A percentile compares a stretch with the other conserved stretches of the same genome.
phyloP scores from a whole-genome alignment of 2,113 vertebrate species.

The Laterallus jamaicensis region DNA sequence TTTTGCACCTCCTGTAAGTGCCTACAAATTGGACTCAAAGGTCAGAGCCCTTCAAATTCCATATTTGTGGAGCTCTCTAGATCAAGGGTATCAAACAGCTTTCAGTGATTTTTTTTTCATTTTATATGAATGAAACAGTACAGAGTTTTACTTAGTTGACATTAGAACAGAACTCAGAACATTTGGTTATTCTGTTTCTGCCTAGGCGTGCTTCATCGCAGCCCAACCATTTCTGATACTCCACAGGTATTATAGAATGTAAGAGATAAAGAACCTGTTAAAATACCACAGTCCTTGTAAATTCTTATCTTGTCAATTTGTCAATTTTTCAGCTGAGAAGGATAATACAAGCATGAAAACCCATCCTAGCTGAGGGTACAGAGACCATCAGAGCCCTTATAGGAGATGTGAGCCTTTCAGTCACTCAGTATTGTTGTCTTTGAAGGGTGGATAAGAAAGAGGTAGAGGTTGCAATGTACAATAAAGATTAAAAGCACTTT shows the following conservation, averaged over 20 bases:
- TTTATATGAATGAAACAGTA: background rate
- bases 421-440: slow-evolving; percentile 37
- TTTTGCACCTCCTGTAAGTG: background rate
- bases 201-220: background rate
- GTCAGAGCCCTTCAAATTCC: background rate
- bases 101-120: background rate
- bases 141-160: background rate
- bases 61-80: background rate
- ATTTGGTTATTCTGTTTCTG: slow-evolving; percentile 26
- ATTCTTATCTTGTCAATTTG: background rate
- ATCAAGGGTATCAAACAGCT: background rate
- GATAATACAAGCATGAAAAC: background rate
- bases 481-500: slow-evolving; percentile 61
- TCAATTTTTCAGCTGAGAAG: background rate
- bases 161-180: background rate
- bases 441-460: slow-evolving; percentile 38
- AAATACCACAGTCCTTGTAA: slow-evolving; percentile 24
- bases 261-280: background rate
- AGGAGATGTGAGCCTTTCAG: background rate
- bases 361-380: background rate
- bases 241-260: background rate
- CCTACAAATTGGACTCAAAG: background rate
- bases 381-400: slow-evolving; percentile 39
- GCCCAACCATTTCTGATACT: slow-evolving; percentile 40
- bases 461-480: background rate